These are phyloP conservation scores for Pecten maximus DNA, from an alignment of 2,888 invertebrate species.

Conservation along the genomic window DNA sequence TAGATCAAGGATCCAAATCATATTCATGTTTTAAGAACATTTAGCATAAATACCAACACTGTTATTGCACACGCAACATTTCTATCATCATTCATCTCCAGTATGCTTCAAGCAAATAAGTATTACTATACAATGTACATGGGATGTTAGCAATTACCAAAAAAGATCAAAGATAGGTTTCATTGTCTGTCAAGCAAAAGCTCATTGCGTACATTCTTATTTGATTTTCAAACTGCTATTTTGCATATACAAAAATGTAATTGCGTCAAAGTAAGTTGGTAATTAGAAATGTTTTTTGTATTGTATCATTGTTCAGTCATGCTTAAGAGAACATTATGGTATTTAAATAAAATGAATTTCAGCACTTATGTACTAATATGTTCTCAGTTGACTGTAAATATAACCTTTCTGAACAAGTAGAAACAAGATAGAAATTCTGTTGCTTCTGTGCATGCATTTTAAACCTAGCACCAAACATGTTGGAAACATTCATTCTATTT, in stretches of 20 bases:
- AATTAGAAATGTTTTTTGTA: not conserved
- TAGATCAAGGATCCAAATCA: not conserved
- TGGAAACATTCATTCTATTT: not conserved
- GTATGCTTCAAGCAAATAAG: not conserved
- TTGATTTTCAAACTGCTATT: not conserved
- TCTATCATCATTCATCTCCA: not conserved
- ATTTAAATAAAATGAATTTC: not conserved
- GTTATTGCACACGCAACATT: constrained; percentile 16
- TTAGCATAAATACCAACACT: not conserved
- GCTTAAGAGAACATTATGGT: not conserved
- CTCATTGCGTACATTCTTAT: not conserved
- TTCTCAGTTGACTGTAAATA: not conserved
- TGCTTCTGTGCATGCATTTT: not conserved
- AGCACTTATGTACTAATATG: not conserved
- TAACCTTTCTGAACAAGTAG: not conserved
- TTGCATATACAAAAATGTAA: not conserved
- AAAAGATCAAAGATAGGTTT: not conserved
- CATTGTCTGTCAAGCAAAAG: not conserved
- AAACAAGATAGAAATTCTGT: not conserved
- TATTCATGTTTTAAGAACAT: not conserved
- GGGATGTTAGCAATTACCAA: not conserved
- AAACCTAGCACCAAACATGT: not conserved
- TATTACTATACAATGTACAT: not conserved
- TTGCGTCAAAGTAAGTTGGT: not conserved
- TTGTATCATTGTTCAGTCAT: not conserved